These are phyloP conservation scores for Eolophus roseicapilla DNA, from an alignment of 2,113 vertebrate species.

Conservation along the genomic window DNA sequence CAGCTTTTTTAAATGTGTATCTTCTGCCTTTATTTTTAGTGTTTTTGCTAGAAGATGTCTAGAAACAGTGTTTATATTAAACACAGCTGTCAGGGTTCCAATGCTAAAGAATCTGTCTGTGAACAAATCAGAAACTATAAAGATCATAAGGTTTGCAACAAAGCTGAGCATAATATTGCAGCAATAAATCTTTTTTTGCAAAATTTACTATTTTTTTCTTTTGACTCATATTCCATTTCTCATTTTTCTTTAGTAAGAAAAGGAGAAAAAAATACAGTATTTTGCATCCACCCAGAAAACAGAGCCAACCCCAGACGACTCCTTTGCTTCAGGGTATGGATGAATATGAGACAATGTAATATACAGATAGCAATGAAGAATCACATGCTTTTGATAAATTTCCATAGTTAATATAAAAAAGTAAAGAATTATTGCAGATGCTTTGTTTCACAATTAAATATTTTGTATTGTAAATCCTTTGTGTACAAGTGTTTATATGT, in stretches of 20 bases:
- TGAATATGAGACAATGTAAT: not conserved
- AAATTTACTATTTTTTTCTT: not conserved
- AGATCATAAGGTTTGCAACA: not conserved
- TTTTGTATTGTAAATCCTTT: not conserved
- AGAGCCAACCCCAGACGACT: not conserved
- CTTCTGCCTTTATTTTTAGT: not conserved
- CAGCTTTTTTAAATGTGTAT: not conserved
- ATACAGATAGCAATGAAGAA: not conserved
- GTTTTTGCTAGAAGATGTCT: not conserved
- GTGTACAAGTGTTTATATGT: not conserved
- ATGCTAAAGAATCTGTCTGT: not conserved
- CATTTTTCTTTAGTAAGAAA: not conserved
- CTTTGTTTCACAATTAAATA: not conserved
- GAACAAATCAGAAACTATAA: not conserved
- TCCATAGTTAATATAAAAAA: not conserved
- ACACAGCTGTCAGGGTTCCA: not conserved
- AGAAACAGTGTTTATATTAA: slow-evolving; percentile 1
- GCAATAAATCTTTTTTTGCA: slow-evolving; percentile 8
- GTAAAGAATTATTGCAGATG: not conserved
- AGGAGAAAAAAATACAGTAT: not conserved
- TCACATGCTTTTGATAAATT: not conserved
- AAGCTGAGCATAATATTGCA: not conserved
- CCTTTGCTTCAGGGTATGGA: not conserved
- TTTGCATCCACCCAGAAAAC: not conserved
- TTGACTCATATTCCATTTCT: slow-evolving; percentile 2